Percentiles rank a stretch among this genome's conserved stretches.
Evolutionary conservation across 2,888 invertebrate genomes (phyloP).

Genomic region (Hypomecis punctinalis): DNA sequence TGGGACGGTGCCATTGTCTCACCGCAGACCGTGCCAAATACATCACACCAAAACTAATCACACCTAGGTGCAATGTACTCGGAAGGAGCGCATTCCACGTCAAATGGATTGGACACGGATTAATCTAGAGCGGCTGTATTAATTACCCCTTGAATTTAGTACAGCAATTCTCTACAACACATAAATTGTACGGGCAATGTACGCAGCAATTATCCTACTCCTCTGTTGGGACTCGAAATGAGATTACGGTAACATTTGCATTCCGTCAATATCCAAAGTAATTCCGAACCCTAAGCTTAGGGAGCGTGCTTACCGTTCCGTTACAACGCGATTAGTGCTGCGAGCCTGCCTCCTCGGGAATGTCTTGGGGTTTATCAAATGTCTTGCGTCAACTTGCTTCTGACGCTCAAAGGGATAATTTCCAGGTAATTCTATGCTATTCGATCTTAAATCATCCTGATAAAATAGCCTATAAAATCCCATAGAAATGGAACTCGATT

Average conservation of each 20-base stretch:
- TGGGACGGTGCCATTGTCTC: conserved; percentile 49
- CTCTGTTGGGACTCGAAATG: conserved; percentile 44
- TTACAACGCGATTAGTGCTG: conserved; percentile 65
- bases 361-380: conserved; percentile 51
- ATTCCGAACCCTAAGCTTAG: conserved; percentile 49
- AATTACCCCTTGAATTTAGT: conserved; percentile 24
- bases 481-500: not conserved
- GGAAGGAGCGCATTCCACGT: conserved; percentile 28
- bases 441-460: conserved; percentile 7
- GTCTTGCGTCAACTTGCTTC: conserved; percentile 49
- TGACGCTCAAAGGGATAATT: conserved; percentile 42
- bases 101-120: conserved; percentile 36
- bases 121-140: conserved; percentile 30
- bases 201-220: conserved; percentile 39
- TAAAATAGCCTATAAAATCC: not conserved
- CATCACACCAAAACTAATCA: conserved; percentile 41
- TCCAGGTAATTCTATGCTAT: conserved; percentile 14
- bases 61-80: conserved; percentile 33
- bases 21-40: conserved; percentile 48
- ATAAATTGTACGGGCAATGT: conserved; percentile 21
- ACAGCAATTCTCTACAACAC: conserved; percentile 25
- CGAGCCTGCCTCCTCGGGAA: conserved; percentile 51
- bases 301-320: conserved; percentile 56
- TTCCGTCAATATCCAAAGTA: conserved; percentile 59
- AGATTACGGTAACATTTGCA: conserved; percentile 66